Base-by-base conservation (phyloP, 1,140 invertebrate genomes). In the Drosophila burlai region DNA sequence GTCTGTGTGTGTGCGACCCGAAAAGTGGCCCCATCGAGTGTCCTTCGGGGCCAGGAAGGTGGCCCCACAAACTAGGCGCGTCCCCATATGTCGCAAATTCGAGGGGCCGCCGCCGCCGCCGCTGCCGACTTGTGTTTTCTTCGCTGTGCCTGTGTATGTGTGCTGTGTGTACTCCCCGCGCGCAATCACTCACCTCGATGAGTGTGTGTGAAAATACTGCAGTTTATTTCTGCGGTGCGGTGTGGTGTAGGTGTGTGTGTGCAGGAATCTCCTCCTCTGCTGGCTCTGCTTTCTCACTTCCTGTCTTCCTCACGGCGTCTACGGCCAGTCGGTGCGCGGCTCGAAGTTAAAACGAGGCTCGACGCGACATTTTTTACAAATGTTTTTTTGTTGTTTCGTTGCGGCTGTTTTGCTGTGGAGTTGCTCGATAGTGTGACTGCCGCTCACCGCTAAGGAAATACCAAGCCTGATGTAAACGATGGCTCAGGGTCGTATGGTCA, bases 351-450 rank as follows among this genome's bases (percentile, higher is more conserved):
- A 67, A 54, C 54, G 34, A 64, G n/a, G 40, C 52, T 59, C 42
- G 42, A 64, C 47, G 67, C 58, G 47, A 62, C 82, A 85, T 85
- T 86, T 84, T 85, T 82, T 55, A 67, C 68, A 75, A 82, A 64
- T 86, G 78, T 85, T 85, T 84, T 84, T 84, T 84, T 81, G 82
- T 84, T 84, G 77, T 85, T 85, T 77, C 49, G 66, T 72, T 83
- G 69, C 81, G 72, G 78, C 59, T 83, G 81, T 79, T 72, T 36
- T 73, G 65, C 81, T 71, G 49, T 52, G 78, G 38, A 50, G 45
- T 31, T 49, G n/a, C 15, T 42, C 38, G 21, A 3, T 34, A 26
- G 59, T 43, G 50, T 64, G 69, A 74, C 50, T 62, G 68, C 4
- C 24, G 10, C 0, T 2, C 4, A 10, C 15, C 18, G 29, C 2